phyloP scores from a whole-genome alignment of 2,888 invertebrate genomes.

The Creontiades dilutus region DNA sequence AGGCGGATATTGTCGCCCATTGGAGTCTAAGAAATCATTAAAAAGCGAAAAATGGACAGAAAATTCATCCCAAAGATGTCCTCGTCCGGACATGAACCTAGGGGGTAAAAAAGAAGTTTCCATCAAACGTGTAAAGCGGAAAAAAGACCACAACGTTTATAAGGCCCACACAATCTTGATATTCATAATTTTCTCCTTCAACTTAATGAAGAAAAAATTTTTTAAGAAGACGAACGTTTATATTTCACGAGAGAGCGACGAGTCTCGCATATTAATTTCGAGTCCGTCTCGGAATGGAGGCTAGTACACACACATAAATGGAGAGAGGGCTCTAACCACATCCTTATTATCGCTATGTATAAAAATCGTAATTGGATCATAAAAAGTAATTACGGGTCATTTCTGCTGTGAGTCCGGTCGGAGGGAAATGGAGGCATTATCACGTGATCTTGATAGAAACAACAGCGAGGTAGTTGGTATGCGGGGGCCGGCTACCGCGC shows the following conservation, averaged over 20 bases:
- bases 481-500: background rate
- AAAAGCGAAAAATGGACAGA: background rate
- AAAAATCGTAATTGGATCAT: slow-evolving; percentile 13
- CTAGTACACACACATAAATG: background rate
- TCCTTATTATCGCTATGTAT: slow-evolving; percentile 22
- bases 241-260: background rate
- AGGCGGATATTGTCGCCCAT: too few species aligned
- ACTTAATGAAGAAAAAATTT: background rate
- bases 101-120: background rate
- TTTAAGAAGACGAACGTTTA: background rate
- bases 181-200: background rate
- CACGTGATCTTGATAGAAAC: slow-evolving; percentile 34
- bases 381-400: slow-evolving; percentile 27
- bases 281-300: background rate
- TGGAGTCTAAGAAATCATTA: background rate
- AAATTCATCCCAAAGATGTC: background rate
- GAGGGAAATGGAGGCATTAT: slow-evolving; percentile 23
- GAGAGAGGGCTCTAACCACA: slow-evolving; percentile 1
- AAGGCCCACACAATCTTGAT: background rate
- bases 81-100: background rate
- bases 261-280: background rate
- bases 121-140: background rate
- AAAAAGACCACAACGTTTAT: background rate
- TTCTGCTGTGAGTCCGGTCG: slow-evolving; percentile 18
- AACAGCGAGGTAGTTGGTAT: slow-evolving; percentile 1